phyloP scores from a whole-genome alignment of 2,113 vertebrate species.

The Triplophysa tibetana region DNA sequence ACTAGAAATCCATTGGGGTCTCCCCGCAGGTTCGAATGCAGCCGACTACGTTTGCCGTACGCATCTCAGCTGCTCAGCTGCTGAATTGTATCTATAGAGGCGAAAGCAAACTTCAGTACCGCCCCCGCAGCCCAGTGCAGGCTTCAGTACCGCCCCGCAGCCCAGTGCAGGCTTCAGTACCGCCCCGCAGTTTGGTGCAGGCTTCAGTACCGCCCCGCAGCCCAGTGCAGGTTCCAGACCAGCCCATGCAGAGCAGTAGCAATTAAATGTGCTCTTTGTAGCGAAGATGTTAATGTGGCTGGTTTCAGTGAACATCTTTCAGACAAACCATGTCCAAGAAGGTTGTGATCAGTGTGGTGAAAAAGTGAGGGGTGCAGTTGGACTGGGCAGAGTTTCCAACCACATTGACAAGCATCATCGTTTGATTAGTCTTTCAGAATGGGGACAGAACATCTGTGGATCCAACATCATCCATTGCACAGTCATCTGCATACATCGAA shows the following conservation, averaged over 20 bases:
- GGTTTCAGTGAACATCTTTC: slow-evolving; percentile 11
- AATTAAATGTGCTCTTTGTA: slow-evolving; percentile 18
- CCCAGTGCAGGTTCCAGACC: not conserved
- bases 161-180: not conserved
- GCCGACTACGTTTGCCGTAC: too few species aligned
- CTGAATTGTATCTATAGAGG: too few species aligned
- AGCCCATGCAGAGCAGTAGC: not conserved
- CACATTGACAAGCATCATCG: slow-evolving; percentile 3
- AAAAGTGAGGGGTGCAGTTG: slow-evolving; percentile 17
- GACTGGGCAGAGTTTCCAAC: not conserved
- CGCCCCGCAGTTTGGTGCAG: not conserved
- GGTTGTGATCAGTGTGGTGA: slow-evolving; percentile 12
- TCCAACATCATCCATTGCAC: not conserved
- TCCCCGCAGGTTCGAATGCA: too few species aligned
- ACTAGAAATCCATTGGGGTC: slow-evolving; percentile 85
- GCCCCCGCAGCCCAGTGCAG: not conserved
- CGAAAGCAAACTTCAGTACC: too few species aligned
- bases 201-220: not conserved
- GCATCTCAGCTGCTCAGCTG: too few species aligned
- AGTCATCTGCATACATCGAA: not conserved
- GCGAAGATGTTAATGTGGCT: not conserved
- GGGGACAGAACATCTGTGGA: not conserved
- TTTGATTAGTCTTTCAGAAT: not conserved
- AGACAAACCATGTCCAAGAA: slow-evolving; percentile 14
- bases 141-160: not conserved